Base-by-base conservation (phyloP, 2,888 invertebrate genomes). In the Agapetus fuscipes region DNA sequence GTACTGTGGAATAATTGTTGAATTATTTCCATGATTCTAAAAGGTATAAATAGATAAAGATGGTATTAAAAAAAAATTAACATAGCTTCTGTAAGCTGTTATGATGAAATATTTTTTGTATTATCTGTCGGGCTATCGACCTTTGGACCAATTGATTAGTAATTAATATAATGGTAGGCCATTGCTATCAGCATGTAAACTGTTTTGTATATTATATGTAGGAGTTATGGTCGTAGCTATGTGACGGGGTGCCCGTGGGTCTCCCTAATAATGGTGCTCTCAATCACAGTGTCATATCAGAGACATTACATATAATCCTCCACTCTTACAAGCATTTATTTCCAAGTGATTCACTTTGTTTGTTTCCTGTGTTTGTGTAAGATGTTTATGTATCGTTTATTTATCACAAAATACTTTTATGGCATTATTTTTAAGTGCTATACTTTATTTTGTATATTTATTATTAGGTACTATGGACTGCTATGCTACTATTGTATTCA, bases 261-360 rank as follows among this genome's bases (percentile, higher is more conserved):
- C 42, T 46, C 43, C 44, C 30, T 30, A 30, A 34, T 34, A 36
- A 46, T 48, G 49, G 49, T 49, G 49, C 49, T 50, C 47, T 41
- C 43, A 42, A 40, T 44, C 33, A 42, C 48, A 48, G 49, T 48
- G 45, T 48, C 49, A 49, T 49, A 49, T 49, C 49, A 46, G 42
- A 45, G 41, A 45, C 45, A 30, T 14, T 15, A 30, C 17, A 30
- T 37, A 16, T 20, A 20, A 20, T 20, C 5, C 20, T 20, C 20
- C 4, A 20, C 5, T 20, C 27, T 27, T n/a, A 27, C 4, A 9
- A 27, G 27, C n/a, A 12, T n/a, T 3, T 27, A 27, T 27, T 12
- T 24, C 6, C 9, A 27, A 27, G 27, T 12, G 27, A 27, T 27
- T n/a, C 10, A 20, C 4, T 20, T 20, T 6, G 4, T 20, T 20